phyloP scores from a whole-genome alignment of 2,797 vertebrate genomes.

The Hydrophis major region DNA sequence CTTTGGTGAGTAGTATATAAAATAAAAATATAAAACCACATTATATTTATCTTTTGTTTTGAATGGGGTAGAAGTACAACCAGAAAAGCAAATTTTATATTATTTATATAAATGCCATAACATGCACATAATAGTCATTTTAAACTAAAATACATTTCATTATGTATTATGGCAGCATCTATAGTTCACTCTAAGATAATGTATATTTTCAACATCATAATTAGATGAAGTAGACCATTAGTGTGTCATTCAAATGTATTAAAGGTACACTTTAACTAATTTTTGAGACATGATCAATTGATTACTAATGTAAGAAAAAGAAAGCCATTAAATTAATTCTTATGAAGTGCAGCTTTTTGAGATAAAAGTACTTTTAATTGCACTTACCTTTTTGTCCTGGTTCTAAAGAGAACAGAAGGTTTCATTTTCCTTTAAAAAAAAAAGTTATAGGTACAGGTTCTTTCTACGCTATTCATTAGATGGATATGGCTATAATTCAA shows the following conservation, averaged over 20 bases:
- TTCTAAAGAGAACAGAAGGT: constrained; percentile 39
- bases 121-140: constrained; percentile 9
- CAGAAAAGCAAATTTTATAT: constrained; percentile 27
- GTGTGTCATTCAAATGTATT: background rate
- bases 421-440: background rate
- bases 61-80: background rate
- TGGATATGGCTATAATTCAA: background rate
- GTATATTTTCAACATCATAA: constrained; percentile 26
- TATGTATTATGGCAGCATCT: background rate
- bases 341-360: background rate
- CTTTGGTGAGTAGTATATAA: constrained; percentile 49
- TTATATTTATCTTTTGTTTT: constrained; percentile 33
- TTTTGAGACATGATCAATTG: background rate
- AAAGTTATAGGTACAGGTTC: background rate
- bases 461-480: rapidly evolving
- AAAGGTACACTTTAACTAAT: background rate
- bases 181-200: background rate
- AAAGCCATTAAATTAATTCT: background rate
- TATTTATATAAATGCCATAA: constrained; percentile 27
- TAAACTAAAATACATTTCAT: constrained; percentile 4
- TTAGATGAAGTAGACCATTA: background rate
- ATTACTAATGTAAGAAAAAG: background rate
- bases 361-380: background rate
- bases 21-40: constrained; percentile 49
- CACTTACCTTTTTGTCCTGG: background rate